A percentile compares a stretch with the other conserved stretches of the same genome.
phyloP scores from a whole-genome alignment of 2,888 invertebrate genomes.

The Cosmorhoe ocellata region DNA sequence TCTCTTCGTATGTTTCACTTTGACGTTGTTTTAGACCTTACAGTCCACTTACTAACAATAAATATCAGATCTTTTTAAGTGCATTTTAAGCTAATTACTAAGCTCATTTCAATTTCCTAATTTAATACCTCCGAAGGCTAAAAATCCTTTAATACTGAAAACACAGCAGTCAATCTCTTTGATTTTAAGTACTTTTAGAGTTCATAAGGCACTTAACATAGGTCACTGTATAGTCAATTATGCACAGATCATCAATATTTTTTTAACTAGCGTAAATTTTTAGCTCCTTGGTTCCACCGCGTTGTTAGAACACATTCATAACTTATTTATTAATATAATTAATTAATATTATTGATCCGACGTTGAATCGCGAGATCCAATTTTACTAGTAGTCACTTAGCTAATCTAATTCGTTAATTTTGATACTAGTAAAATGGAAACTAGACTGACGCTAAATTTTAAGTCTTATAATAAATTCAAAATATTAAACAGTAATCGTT shows the following conservation, averaged over 20 bases:
- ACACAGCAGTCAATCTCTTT: conserved; percentile 48
- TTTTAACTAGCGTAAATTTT: conserved; percentile 27
- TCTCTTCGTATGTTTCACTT: conserved; percentile 26
- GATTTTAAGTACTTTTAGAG: conserved; percentile 54
- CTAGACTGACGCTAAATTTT: conserved; percentile 55
- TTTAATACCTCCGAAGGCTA: conserved; percentile 35
- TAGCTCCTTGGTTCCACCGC: conserved; percentile 42
- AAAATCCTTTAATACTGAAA: conserved; percentile 53
- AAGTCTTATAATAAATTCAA: not conserved
- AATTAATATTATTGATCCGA: conserved; percentile 68
- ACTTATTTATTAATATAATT: conserved; percentile 66
- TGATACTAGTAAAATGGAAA: conserved; percentile 62
- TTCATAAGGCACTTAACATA: conserved; percentile 58
- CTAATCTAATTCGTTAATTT: conserved; percentile 36
- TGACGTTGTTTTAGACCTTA: conserved; percentile 12
- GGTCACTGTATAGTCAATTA: conserved; percentile 56
- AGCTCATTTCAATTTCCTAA: conserved; percentile 29
- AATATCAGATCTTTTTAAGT: conserved; percentile 32
- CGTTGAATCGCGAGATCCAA: conserved; percentile 57
- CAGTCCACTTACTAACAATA: conserved; percentile 8
- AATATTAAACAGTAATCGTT: conserved; percentile 13
- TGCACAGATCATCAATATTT: conserved; percentile 24
- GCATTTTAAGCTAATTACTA: conserved; percentile 22
- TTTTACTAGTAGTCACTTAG: conserved; percentile 51
- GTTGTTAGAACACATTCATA: conserved; percentile 70